phyloP scores from a whole-genome alignment of 2,888 invertebrate species.

The Thymelicus sylvestris region DNA sequence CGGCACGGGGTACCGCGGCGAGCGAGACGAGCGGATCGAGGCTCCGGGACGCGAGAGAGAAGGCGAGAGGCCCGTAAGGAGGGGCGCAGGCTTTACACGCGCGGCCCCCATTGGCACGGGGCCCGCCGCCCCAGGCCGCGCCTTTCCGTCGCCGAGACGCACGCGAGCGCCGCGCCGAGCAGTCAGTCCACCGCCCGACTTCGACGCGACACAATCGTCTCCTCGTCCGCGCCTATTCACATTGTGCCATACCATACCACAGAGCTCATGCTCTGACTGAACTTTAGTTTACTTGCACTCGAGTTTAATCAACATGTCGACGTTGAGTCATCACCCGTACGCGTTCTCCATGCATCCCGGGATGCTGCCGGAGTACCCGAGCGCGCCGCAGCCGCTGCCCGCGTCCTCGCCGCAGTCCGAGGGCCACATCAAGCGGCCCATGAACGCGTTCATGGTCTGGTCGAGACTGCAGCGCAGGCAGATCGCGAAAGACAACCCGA shows the following conservation, averaged over 20 bases:
- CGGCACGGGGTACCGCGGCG: conserved; percentile 62
- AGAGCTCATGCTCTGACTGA: conserved; percentile 69
- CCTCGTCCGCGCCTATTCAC: conserved; percentile 66
- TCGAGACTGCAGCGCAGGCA: conserved; percentile 95
- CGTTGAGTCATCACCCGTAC: conserved; percentile 81
- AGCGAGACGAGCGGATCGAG: conserved; percentile 54
- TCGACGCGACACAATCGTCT: conserved; percentile 77
- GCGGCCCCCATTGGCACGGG: conserved; percentile 62
- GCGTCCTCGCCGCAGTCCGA: conserved; percentile 83
- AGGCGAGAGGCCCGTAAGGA: conserved; percentile 54
- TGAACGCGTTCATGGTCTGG: conserved; percentile 99
- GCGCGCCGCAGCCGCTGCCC: conserved; percentile 73
- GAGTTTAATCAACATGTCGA: conserved; percentile 68
- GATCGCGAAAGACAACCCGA: conserved; percentile 97
- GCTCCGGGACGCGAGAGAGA: conserved; percentile 36
- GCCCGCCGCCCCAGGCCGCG: conserved; percentile 67
- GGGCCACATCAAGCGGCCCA: conserved; percentile 96
- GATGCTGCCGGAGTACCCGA: conserved; percentile 78
- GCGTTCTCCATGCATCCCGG: conserved; percentile 81
- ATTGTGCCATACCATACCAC: conserved; percentile 78
- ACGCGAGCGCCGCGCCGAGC: conserved; percentile 57
- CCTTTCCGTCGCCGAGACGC: conserved; percentile 67
- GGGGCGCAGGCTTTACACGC: conserved; percentile 72
- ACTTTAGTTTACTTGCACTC: conserved; percentile 50
- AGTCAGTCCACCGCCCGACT: conserved; percentile 79